Conservation (phyloP, 2,888 invertebrate genomes). For the Pollenia angustigena region DNA sequence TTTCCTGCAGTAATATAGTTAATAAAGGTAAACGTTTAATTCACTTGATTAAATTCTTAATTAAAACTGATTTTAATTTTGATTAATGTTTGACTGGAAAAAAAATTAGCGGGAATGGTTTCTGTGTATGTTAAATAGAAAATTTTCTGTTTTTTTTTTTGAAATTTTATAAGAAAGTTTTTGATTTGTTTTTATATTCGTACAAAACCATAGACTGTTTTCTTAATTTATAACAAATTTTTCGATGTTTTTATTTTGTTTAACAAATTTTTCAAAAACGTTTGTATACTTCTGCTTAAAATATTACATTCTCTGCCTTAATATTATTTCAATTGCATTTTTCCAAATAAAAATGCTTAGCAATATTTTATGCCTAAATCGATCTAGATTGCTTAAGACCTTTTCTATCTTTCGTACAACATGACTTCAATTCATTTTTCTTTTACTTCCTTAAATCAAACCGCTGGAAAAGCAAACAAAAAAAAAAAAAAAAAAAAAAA, state of each 20-base stretch:
- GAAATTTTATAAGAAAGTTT: too few species aligned
- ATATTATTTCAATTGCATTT: conserved; percentile 40
- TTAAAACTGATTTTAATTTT: too few species aligned
- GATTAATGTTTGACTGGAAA: too few species aligned
- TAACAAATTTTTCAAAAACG: not conserved
- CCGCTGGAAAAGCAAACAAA: conserved; percentile 17
- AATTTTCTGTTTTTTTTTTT: too few species aligned
- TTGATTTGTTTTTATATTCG: too few species aligned
- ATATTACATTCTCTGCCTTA: not conserved
- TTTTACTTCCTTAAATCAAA: conserved; percentile 69
- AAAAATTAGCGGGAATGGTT: too few species aligned
- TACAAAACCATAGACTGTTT: too few species aligned
- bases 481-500: not conserved
- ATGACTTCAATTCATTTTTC: conserved; percentile 43
- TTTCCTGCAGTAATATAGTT: too few species aligned
- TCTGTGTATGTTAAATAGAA: too few species aligned
- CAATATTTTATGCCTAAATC: conserved; percentile 64
- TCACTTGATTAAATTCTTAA: too few species aligned
- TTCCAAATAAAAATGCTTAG: conserved; percentile 38
- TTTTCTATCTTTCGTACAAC: conserved; percentile 33
- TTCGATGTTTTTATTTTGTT: not conserved
- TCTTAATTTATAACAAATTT: too few species aligned
- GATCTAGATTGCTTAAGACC: conserved; percentile 69
- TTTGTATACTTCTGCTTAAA: conserved; percentile 3
- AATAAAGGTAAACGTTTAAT: too few species aligned